phyloP scores from a whole-genome alignment of 92 coral and sea anemone species.

The Porites evermanni region DNA sequence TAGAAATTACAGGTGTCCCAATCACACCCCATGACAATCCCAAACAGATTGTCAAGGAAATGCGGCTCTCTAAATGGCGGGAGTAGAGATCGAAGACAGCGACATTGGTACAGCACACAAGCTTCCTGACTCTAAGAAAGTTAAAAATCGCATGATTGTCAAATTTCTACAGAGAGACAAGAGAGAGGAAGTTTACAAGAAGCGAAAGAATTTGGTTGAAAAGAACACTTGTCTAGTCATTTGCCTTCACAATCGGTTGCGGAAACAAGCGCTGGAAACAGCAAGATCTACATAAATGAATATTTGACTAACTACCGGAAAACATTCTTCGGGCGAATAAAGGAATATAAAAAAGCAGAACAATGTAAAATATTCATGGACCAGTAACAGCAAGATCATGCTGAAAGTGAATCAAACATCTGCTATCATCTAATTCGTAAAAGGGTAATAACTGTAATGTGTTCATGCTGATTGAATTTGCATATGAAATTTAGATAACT shows the following conservation, averaged over 20 bases:
- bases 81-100: slow-evolving; percentile 17
- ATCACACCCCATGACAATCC: slow-evolving; percentile 4
- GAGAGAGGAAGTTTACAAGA: slow-evolving; percentile 32
- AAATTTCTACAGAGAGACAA: slow-evolving; percentile 36
- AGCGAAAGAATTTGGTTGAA: slow-evolving; percentile 17
- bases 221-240: slow-evolving; percentile 15
- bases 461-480: slow-evolving; percentile 24
- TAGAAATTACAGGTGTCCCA: slow-evolving; percentile 39
- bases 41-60: slow-evolving; percentile 23
- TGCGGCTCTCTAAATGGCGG: slow-evolving; percentile 26
- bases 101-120: slow-evolving; percentile 26
- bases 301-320: slow-evolving; percentile 42
- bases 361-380: slow-evolving; percentile 29
- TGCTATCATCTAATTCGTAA: slow-evolving; percentile 29
- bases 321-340: slow-evolving; percentile 41
- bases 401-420: slow-evolving; percentile 24
- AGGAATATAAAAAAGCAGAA: slow-evolving; percentile 20
- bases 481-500: background rate
- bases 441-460: slow-evolving; percentile 19
- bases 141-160: slow-evolving; percentile 35
- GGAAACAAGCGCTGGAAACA: slow-evolving; percentile 7
- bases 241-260: background rate
- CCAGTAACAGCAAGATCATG: slow-evolving; percentile 38
- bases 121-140: slow-evolving; percentile 45
- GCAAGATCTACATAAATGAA: slow-evolving; percentile 44